Conservation (phyloP, 2,888 invertebrate genomes). For the Steromphala cineraria region DNA sequence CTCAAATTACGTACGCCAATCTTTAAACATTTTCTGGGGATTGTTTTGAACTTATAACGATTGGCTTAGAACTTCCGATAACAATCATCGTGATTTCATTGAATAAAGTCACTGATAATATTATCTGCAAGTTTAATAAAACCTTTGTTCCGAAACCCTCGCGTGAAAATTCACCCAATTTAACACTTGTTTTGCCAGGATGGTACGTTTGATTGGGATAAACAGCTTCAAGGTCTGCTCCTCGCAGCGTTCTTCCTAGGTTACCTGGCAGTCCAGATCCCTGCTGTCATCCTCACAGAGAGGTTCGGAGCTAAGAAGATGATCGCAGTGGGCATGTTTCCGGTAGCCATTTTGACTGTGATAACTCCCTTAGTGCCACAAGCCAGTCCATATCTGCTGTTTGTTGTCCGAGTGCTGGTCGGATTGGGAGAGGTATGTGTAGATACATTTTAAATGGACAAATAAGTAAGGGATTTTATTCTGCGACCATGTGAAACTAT, state of each 20-base stretch:
- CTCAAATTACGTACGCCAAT: too few species aligned
- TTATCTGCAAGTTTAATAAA: too few species aligned
- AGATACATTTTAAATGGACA: not conserved
- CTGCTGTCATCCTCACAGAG: constrained; percentile 59
- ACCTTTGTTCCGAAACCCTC: too few species aligned
- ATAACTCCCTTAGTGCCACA: constrained; percentile 52
- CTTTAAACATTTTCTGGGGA: too few species aligned
- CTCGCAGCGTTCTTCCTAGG: constrained; percentile 62
- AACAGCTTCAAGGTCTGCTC: constrained; percentile 49
- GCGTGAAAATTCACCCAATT: too few species aligned
- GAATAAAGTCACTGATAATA: too few species aligned
- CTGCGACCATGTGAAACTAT: too few species aligned
- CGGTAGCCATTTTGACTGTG: constrained; percentile 53
- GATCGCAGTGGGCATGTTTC: constrained; percentile 54
- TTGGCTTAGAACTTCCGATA: too few species aligned
- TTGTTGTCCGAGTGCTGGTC: constrained; percentile 51
- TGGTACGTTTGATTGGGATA: constrained; percentile 53
- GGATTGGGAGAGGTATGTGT: constrained; percentile 56
- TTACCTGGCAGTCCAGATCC: constrained; percentile 57
- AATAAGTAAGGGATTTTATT: too few species aligned
- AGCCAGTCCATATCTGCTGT: constrained; percentile 52
- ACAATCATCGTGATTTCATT: too few species aligned
- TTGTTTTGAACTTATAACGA: too few species aligned
- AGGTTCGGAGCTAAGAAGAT: constrained; percentile 53
- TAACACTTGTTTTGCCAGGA: constrained; percentile 26